A percentile compares a stretch with the other conserved stretches of the same genome.
Evolutionary conservation across 2,888 invertebrate species (phyloP).

Genomic region (Alitta virens): DNA sequence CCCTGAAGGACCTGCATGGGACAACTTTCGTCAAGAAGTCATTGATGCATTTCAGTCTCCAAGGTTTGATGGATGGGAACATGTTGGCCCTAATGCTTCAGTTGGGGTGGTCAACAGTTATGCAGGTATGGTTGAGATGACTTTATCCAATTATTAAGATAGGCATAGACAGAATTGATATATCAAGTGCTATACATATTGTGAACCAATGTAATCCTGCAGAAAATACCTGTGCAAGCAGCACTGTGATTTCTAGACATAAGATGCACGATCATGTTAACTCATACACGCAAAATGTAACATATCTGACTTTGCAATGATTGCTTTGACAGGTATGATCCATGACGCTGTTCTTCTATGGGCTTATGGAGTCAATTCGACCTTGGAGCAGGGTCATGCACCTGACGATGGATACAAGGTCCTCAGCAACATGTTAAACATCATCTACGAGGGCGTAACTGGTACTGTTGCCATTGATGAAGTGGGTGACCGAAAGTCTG

Average conservation of each 20-base stretch:
- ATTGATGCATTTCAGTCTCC: background rate
- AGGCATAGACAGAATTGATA: too few species aligned
- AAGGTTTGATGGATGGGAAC: background rate
- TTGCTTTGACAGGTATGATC: background rate
- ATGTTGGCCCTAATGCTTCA: background rate
- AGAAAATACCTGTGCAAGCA: too few species aligned
- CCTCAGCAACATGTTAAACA: background rate
- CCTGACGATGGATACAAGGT: background rate
- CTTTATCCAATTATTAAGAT: too few species aligned
- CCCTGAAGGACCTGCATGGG: background rate
- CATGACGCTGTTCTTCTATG: background rate
- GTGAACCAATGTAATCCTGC: too few species aligned
- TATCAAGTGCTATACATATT: too few species aligned
- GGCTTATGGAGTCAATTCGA: background rate
- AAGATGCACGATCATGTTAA: too few species aligned
- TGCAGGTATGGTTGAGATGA: background rate
- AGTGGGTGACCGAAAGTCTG: background rate
- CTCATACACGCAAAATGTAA: too few species aligned
- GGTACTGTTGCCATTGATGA: background rate
- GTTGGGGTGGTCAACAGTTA: background rate
- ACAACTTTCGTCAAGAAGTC: background rate
- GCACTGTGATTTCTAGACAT: too few species aligned
- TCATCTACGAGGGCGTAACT: background rate
- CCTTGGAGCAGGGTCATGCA: background rate
- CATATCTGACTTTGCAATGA: too few species aligned